Evolutionary conservation across 2,113 vertebrate genomes (phyloP).

Genomic region (Heterotis niloticus): DNA sequence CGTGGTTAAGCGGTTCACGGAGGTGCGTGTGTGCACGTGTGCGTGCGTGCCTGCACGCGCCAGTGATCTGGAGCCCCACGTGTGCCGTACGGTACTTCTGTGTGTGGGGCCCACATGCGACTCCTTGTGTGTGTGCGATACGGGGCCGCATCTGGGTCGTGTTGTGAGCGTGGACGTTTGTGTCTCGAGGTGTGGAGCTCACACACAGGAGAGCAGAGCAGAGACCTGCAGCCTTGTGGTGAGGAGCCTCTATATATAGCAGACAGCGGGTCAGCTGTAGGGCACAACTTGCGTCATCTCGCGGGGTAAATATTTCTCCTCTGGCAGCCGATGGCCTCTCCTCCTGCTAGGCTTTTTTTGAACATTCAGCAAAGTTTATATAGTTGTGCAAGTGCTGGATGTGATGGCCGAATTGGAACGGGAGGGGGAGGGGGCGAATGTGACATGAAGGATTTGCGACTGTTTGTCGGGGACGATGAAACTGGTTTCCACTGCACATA

Average conservation of each 20-base stretch:
- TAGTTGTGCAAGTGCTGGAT: conserved; percentile 28
- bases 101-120: neutral
- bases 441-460: conserved; percentile 23
- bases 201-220: conserved; percentile 45
- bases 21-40: neutral
- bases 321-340: conserved; percentile 39
- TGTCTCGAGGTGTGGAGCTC: conserved; percentile 25
- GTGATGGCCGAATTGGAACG: neutral
- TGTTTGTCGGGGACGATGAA: conserved; percentile 13
- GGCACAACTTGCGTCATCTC: conserved; percentile 50
- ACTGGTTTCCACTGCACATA: conserved; percentile 27
- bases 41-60: neutral
- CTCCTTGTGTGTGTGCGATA: neutral
- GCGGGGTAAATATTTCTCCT: conserved; percentile 56
- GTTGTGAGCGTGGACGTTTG: neutral
- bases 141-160: neutral
- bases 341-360: conserved; percentile 29
- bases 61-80: neutral
- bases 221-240: conserved; percentile 44
- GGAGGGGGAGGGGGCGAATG: neutral
- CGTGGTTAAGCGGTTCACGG: too few species aligned
- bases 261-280: conserved; percentile 43
- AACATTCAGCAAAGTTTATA: conserved; percentile 51
- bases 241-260: conserved; percentile 55
- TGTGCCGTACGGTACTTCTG: neutral